Base-by-base conservation (phyloP, 2,888 invertebrate species). In the Euproctis similis region DNA sequence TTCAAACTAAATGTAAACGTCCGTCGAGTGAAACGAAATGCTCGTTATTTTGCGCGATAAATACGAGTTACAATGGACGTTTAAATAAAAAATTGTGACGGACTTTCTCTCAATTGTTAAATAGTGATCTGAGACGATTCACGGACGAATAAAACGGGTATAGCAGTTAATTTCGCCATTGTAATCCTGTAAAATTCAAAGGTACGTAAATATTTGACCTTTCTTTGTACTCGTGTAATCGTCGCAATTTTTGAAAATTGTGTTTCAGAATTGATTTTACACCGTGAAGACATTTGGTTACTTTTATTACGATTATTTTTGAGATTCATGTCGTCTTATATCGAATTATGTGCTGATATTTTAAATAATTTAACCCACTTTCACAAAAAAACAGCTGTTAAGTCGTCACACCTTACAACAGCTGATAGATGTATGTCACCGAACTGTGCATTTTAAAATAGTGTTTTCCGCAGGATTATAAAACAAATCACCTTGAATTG, bases 361-460 rank as follows among this genome's bases (percentile, higher is more conserved):
- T 36, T 39, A 48, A 12, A 23, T 44, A 31, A 32, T 35, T 8
- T 55, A 58, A 53, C 61, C 74, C 59, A 75, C 73, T 77, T 77
- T 78, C 69, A 53, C 48, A 39, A 50, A 57, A 46, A 69, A 70
- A 61, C 80, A 80, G 78, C 77, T 78, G 78, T 73, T 71, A 60
- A 49, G 58, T 65, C 70, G 75, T 75, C 72, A 76, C 64, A 54
- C 56, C 56, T 63, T 45, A 36, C 34, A 66, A 66, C 75, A 75
- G 74, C 74, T 75, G 68, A 62, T 53, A 48, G 30, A 21, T 24
- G 30, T 37, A 20, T 52, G 35, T 25, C 38, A 30, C 34, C 28
- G 31, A 27, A 24, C 13, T 18, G 10, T 10, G 4, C 8, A 30
- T 11, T 10, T 8, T 24, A 8, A 20, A n/a, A 16, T n/a, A 10